Base-by-base conservation (phyloP, 1,140 invertebrate species). In the Venturia canescens region DNA sequence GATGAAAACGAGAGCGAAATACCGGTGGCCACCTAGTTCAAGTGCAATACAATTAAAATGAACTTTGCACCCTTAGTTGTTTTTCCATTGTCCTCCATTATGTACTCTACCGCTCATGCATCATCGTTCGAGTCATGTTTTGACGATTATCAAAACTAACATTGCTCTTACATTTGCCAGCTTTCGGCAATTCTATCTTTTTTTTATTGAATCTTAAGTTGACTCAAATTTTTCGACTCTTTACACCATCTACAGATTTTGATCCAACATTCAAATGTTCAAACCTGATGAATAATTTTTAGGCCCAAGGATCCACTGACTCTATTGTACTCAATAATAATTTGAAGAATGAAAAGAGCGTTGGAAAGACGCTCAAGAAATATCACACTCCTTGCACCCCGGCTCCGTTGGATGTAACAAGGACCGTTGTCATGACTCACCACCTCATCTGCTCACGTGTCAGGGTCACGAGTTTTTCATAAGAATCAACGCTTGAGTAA, bases 11-110 rank as follows among this genome's bases (percentile, higher is more conserved):
- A 53, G 50, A 53, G 50, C n/a, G 50, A 18, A 15, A 53, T 21
- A 53, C 50, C 84, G 83, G 75, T 72, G 81, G 75, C n/a, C 63
- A 53, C 72, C 74, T 74, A 53, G 66, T 63, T 78, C 63, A 83
- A 67, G 79, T 80, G 77, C 70, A 66, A 63, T 75, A 81, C 83
- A 84, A 85, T 86, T 84, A 83, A 81, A 84, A 85, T 79, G 80
- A 78, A 66, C 78, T 72, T n/a, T 69, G 15, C 72, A 79, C 78
- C 70, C 38, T 74, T 81, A 53, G n/a, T 50, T 78, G 53, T 77
- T 66, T 53, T 66, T 84, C 57, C 71, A 79, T 71, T 70, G 53
- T 77, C 57, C 57, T 75, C 74, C 66, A 72, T 71, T 79, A 78
- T 83, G 74, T 72, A 82, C 74, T n/a, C n/a, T 50, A 31, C 50